Conservation (phyloP, 2,888 invertebrate species). For the Caenorhabditis imperialis region DNA sequence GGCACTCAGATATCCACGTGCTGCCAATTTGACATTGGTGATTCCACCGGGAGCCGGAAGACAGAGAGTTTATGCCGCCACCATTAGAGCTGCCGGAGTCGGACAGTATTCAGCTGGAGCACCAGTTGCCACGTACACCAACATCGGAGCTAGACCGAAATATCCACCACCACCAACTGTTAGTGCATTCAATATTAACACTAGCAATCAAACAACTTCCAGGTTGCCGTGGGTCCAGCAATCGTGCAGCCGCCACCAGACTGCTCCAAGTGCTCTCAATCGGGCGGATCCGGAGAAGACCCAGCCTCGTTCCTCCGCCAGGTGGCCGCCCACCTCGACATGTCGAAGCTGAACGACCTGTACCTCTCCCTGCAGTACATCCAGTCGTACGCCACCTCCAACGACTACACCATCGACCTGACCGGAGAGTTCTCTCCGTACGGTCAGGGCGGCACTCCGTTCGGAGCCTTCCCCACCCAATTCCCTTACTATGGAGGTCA, state of each 20-base stretch:
- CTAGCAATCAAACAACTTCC: too few relatives aligned
- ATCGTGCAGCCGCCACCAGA: slow-evolving; percentile 48
- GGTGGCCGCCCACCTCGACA: slow-evolving; percentile 64
- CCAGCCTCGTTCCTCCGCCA: slow-evolving; percentile 65
- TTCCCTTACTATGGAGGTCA: slow-evolving; percentile 71
- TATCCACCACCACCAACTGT: slow-evolving; percentile 60
- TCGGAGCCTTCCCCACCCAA: slow-evolving; percentile 74
- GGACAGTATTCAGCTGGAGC: slow-evolving; percentile 23
- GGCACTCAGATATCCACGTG: slow-evolving; percentile 46
- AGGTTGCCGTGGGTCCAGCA: slow-evolving; percentile 39
- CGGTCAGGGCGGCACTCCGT: slow-evolving; percentile 71
- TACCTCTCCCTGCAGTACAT: slow-evolving; percentile 71
- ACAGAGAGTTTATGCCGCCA: slow-evolving; percentile 43
- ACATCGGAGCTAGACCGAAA: slow-evolving; percentile 42
- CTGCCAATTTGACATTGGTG: slow-evolving; percentile 21
- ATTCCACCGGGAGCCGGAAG: slow-evolving; percentile 29
- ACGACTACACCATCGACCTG: slow-evolving; percentile 74
- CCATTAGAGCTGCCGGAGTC: slow-evolving; percentile 39
- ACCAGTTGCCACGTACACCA: slow-evolving; percentile 25
- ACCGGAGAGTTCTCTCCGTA: slow-evolving; percentile 74
- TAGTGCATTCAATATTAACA: too few relatives aligned
- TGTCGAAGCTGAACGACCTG: slow-evolving; percentile 71
- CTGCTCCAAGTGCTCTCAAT: slow-evolving; percentile 61
- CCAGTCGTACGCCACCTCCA: slow-evolving; percentile 71
- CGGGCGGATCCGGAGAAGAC: slow-evolving; percentile 57